Base-by-base conservation (phyloP, 1,140 invertebrate genomes). In the Microplitis demolitor region DNA sequence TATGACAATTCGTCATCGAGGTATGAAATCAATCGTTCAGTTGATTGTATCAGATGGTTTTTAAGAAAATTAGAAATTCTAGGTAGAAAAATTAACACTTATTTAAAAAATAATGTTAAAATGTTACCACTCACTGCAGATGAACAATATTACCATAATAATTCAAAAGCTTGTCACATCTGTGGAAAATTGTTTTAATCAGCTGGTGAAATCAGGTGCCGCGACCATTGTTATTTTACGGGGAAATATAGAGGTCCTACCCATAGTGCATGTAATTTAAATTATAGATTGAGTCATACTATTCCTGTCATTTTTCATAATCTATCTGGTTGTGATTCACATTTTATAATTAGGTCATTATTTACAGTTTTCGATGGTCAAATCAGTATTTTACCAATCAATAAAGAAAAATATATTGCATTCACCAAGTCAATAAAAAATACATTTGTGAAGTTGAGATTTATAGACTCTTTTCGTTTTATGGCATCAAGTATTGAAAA, bases 261-360 rank as follows among this genome's bases (percentile, higher is more conserved):
- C 1, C 84, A 86, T 78, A 71, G 73, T 11, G 50, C 33, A 31
- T 84, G 82, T 74, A 85, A 87, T 73, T 54, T 85, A 34, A 72
- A 82, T 58, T 83, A 71, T 76, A 71, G 77, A 75, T 54, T 75
- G 50, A 58, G 3, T 13, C 74, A 45, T 58, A 56, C n/a, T 13
- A 69, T 69, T 54, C 53, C 53, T 3, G 11, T 37, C 2, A 34
- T 69, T 0, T 60, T 58, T 24, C 70, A 72, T 34, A 66, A 72
- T 66, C 16, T 72, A n/a, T 56, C 51, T 35, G 70, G 70, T 16
- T 72, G 66, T 58, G 62, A 72, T 39, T 13, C 70, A 37, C 70
- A 71, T 35, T 71, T 71, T 54, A 33, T 64, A 2, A 71, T 71
- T 0, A 24, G 14, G 13, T 31, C 39, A 37, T 51, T 77, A 11